Evolutionary conservation across 2,797 vertebrate genomes (phyloP).

Genomic region (Miichthys miiuy): DNA sequence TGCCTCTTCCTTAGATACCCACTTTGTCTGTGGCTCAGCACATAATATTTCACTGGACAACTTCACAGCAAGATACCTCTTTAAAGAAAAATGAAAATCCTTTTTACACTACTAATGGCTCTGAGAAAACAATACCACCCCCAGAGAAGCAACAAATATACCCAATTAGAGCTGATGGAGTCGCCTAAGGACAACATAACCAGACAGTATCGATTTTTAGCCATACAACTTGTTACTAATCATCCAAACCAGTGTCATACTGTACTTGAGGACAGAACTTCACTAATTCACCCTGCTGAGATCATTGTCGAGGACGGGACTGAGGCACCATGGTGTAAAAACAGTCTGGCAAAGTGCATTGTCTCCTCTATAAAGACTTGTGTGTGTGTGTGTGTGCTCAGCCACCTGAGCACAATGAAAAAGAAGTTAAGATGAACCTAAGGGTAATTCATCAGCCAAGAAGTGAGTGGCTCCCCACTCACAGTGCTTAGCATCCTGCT

Average conservation of each 20-base stretch:
- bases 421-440: slow-evolving; percentile 13
- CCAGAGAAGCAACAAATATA: slow-evolving; percentile 42
- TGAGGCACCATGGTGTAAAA: not conserved
- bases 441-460: slow-evolving; percentile 49
- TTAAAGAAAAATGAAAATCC: slow-evolving; percentile 52
- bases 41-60: slow-evolving; percentile 39
- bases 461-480: slow-evolving; percentile 2
- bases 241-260: not conserved
- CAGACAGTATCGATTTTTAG: not conserved
- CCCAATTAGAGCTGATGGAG: slow-evolving; percentile 24
- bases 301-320: not conserved
- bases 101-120: slow-evolving; percentile 36
- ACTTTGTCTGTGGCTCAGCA: slow-evolving; percentile 23
- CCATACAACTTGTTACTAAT: slow-evolving; percentile 3
- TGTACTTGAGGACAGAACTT: not conserved
- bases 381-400: slow-evolving; percentile 14
- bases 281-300: not conserved
- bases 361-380: not conserved
- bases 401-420: slow-evolving; percentile 26
- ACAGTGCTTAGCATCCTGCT: slow-evolving; percentile 9
- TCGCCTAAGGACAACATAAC: not conserved
- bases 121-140: slow-evolving; percentile 27
- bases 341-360: not conserved
- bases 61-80: slow-evolving; percentile 49
- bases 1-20: slow-evolving; percentile 8